A percentile compares a stretch with the other conserved stretches of the same genome.
Evolutionary conservation across 2,113 vertebrate genomes (phyloP).

Genomic region (Panthera leo): DNA sequence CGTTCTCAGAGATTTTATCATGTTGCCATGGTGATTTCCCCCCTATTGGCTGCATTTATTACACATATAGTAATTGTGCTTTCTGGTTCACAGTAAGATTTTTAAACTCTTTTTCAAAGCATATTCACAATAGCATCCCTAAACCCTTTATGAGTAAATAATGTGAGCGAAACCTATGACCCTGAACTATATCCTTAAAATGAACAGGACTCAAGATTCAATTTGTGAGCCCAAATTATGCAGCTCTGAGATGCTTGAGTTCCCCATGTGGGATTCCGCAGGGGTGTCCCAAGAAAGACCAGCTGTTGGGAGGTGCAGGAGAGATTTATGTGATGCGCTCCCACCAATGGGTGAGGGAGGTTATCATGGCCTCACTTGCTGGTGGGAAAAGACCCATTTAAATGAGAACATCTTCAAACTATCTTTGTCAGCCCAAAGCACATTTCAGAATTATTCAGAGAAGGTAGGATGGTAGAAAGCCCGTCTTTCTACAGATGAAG

Average conservation of each 20-base stretch:
- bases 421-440: background rate
- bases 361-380: constrained; percentile 4
- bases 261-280: background rate
- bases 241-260: background rate
- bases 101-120: constrained; percentile 43
- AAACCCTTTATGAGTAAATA: constrained; percentile 44
- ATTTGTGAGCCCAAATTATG: background rate
- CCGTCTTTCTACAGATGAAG: background rate
- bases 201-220: background rate
- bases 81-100: constrained; percentile 15
- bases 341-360: background rate
- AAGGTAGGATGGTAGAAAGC: background rate
- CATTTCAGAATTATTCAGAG: background rate
- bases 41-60: background rate
- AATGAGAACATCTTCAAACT: background rate
- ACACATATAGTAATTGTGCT: background rate
- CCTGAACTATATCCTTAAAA: constrained; percentile 6
- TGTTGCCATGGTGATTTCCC: constrained; percentile 52
- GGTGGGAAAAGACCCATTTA: constrained; percentile 1
- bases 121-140: constrained; percentile 22
- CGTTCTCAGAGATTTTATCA: background rate
- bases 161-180: background rate
- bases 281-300: background rate
- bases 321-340: background rate
- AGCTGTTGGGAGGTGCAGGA: background rate